Percentiles rank a stretch among this genome's conserved stretches.
These are phyloP conservation scores for Cepaea nemoralis DNA, from an alignment of 1,140 invertebrate genomes.

Conservation along the genomic window DNA sequence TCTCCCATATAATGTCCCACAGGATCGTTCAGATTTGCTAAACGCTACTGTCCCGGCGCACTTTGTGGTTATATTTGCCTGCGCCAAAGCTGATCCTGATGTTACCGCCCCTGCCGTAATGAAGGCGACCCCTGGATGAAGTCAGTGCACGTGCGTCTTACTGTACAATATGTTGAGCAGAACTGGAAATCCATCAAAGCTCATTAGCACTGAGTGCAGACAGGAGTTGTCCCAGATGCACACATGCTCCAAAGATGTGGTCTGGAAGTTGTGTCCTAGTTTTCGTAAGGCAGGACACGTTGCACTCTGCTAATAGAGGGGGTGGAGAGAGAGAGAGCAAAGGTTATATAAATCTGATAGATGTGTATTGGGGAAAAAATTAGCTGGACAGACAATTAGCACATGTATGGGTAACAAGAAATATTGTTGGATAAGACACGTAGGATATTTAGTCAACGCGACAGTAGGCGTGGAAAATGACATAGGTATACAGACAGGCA, in stretches of 20 bases:
- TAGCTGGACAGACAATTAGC: too few relatives aligned
- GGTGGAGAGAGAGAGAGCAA: too few relatives aligned
- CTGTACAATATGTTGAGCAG: background rate
- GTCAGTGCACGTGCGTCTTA: background rate
- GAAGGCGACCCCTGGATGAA: background rate
- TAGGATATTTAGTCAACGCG: too few relatives aligned
- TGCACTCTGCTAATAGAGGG: too few relatives aligned
- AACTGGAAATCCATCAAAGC: background rate
- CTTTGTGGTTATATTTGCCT: background rate
- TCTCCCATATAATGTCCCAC: background rate
- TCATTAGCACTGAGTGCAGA: background rate
- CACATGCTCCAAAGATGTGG: background rate
- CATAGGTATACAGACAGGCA: background rate
- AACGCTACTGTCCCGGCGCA: background rate
- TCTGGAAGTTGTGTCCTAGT: too few relatives aligned
- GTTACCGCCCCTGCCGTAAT: background rate
- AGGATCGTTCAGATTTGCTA: too few relatives aligned
- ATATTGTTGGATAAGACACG: too few relatives aligned
- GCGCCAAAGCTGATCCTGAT: background rate
- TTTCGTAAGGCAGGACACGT: too few relatives aligned
- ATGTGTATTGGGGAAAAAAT: too few relatives aligned
- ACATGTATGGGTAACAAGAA: too few relatives aligned
- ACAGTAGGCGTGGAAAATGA: background rate
- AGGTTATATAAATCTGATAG: too few relatives aligned
- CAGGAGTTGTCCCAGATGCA: background rate